These are phyloP conservation scores for Telmatochromis sp. DNA, from an alignment of 2,113 vertebrate genomes.

Conservation along the genomic window DNA sequence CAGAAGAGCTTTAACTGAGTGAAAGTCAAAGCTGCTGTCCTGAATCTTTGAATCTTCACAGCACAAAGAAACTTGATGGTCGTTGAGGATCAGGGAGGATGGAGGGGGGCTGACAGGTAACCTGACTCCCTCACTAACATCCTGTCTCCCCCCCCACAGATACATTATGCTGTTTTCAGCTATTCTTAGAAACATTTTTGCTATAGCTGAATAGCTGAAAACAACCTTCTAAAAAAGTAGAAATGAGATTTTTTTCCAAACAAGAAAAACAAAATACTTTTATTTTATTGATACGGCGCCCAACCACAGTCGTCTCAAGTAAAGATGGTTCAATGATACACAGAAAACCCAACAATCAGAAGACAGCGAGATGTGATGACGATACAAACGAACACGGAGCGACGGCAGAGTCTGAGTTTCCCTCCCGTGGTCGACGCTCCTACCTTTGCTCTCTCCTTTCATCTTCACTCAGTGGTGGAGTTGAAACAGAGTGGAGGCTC, in stretches of 20 bases:
- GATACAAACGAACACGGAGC: background rate
- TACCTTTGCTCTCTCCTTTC: constrained; percentile 5
- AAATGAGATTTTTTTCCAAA: background rate
- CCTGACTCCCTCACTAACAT: background rate
- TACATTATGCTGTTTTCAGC: background rate
- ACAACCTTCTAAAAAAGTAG: background rate
- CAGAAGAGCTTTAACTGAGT: background rate
- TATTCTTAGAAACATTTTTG: background rate
- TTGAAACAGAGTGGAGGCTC: constrained; percentile 25
- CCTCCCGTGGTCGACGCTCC: fast-evolving
- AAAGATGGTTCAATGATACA: fast-evolving
- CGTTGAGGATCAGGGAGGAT: background rate
- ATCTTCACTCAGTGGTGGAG: constrained; percentile 17
- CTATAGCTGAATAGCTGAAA: no score
- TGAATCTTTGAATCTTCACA: background rate
- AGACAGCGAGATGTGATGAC: fast-evolving
- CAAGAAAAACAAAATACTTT: background rate
- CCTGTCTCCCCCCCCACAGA: fast-evolving
- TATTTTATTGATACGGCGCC: fast-evolving
- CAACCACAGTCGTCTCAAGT: fast-evolving
- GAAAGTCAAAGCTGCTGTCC: background rate
- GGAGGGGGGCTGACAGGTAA: background rate
- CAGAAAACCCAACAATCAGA: background rate
- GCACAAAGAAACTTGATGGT: background rate
- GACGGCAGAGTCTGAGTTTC: background rate